A percentile compares a stretch with the other conserved stretches of the same genome.
Conservation (phyloP, 2,797 vertebrate genomes). For the Argya squamiceps region DNA sequence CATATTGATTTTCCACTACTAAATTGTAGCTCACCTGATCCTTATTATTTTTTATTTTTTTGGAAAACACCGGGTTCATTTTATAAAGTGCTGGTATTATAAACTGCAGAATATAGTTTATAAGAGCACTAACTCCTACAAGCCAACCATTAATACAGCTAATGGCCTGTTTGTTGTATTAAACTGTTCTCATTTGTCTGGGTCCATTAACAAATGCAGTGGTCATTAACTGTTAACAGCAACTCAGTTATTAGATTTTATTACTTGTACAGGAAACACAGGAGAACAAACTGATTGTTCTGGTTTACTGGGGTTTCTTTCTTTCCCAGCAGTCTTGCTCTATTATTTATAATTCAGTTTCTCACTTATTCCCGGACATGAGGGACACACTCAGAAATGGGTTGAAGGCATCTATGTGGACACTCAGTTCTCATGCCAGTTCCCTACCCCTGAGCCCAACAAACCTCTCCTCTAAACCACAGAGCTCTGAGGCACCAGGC, state of each 20-base stretch:
- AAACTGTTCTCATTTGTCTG: slow-evolving; percentile 64
- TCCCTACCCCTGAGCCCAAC: not conserved
- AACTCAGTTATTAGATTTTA: slow-evolving; percentile 65
- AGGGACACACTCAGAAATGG: not conserved
- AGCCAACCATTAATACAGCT: slow-evolving; percentile 55
- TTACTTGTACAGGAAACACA: slow-evolving; percentile 49
- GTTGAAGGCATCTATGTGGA: not conserved
- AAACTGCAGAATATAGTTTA: slow-evolving; percentile 59
- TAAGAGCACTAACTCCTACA: slow-evolving; percentile 57
- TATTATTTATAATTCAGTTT: slow-evolving; percentile 46
- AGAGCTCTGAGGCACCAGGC: not conserved
- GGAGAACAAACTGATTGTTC: slow-evolving; percentile 51
- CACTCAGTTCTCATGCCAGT: not conserved
- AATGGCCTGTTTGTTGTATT: slow-evolving; percentile 55
- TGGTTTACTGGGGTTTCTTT: slow-evolving; percentile 36
- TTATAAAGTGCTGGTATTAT: slow-evolving; percentile 57
- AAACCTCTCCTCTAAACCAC: not conserved
- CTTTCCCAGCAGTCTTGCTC: slow-evolving; percentile 36
- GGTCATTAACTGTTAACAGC: slow-evolving; percentile 66
- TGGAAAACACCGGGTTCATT: slow-evolving; percentile 19
- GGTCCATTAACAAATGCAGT: slow-evolving; percentile 64
- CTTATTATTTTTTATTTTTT: slow-evolving; percentile 41
- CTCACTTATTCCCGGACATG: not conserved
- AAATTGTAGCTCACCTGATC: not conserved
- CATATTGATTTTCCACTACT: not conserved